phyloP scores from a whole-genome alignment of 2,797 vertebrate genomes.

The Chelidonichthys spinosus region DNA sequence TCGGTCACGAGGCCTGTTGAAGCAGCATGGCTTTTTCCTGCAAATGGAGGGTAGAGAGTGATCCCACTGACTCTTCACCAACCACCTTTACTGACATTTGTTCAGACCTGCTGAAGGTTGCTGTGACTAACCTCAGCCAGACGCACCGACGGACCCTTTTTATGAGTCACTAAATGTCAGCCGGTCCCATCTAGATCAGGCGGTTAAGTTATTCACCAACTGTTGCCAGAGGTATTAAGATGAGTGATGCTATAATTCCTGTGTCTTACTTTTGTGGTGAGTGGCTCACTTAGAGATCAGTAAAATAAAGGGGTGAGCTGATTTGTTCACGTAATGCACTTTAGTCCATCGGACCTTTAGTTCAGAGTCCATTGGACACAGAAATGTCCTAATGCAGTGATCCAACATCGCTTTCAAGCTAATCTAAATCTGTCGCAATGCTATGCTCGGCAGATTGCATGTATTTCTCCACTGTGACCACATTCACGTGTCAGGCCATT shows the following conservation, averaged over 20 bases:
- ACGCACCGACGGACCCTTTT: not conserved
- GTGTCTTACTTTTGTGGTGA: slow-evolving; percentile 21
- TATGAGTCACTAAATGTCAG: slow-evolving; percentile 63
- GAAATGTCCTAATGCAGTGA: slow-evolving; percentile 40
- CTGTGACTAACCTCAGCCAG: slow-evolving; percentile 21
- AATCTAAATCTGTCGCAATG: slow-evolving; percentile 41
- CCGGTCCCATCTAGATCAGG: slow-evolving; percentile 33
- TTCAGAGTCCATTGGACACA: slow-evolving; percentile 43
- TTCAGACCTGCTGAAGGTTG: slow-evolving; percentile 36
- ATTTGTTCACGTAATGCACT: slow-evolving; percentile 35
- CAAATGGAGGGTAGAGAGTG: not conserved
- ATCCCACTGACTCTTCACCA: not conserved
- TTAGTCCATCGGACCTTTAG: slow-evolving; percentile 29
- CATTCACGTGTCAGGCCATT: slow-evolving; percentile 3
- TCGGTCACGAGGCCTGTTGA: slow-evolving; percentile 7
- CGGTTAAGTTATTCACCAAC: slow-evolving; percentile 34
- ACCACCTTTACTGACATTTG: slow-evolving; percentile 29
- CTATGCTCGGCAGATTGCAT: slow-evolving; percentile 1
- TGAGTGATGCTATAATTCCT: slow-evolving; percentile 13
- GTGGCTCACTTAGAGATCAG: slow-evolving; percentile 22
- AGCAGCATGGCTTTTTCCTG: not conserved
- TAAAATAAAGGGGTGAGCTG: slow-evolving; percentile 11
- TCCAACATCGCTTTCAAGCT: slow-evolving; percentile 3
- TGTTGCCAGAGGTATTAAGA: slow-evolving; percentile 23
- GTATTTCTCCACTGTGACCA: slow-evolving; percentile 4